Evolutionary conservation across 2,888 invertebrate genomes (phyloP).

Genomic region (Sisyra terminalis): DNA sequence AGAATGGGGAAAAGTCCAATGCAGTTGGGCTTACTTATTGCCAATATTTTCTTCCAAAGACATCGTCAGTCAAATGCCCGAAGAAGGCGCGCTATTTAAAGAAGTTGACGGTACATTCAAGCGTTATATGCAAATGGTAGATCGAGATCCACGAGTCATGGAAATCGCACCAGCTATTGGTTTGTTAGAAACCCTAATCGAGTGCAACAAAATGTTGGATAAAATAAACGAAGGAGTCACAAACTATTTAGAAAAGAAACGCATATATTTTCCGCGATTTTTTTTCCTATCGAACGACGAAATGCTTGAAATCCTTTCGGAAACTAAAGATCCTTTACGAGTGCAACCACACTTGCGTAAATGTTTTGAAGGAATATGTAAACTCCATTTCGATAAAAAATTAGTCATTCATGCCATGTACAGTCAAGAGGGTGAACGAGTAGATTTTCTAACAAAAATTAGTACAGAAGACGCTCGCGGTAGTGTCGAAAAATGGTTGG

Average conservation of each 20-base stretch:
- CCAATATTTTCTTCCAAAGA: constrained; percentile 80
- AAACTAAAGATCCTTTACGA: constrained; percentile 69
- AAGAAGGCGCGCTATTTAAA: constrained; percentile 62
- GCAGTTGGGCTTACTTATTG: constrained; percentile 71
- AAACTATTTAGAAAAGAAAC: constrained; percentile 68
- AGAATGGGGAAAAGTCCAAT: constrained; percentile 74
- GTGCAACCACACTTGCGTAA: constrained; percentile 78
- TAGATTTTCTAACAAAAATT: constrained; percentile 41
- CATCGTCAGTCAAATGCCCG: constrained; percentile 72
- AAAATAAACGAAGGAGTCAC: constrained; percentile 71
- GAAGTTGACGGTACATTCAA: constrained; percentile 54
- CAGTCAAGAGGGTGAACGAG: constrained; percentile 59
- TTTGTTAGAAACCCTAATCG: constrained; percentile 50
- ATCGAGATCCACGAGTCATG: constrained; percentile 45
- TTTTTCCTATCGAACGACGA: constrained; percentile 86
- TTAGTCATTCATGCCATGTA: constrained; percentile 62
- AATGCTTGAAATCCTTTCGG: constrained; percentile 77
- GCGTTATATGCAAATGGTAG: constrained; percentile 43
- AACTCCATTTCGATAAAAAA: constrained; percentile 50
- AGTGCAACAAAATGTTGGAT: constrained; percentile 52
- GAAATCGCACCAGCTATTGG: constrained; percentile 48
- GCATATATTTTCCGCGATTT: constrained; percentile 70
- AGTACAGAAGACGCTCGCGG: constrained; percentile 58
- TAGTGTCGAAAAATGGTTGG: constrained; percentile 75
- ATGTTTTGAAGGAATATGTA: constrained; percentile 74